Percentiles rank a stretch among this genome's conserved stretches.
phyloP scores from a whole-genome alignment of 2,797 vertebrate species.

The Anolis apletophallus region DNA sequence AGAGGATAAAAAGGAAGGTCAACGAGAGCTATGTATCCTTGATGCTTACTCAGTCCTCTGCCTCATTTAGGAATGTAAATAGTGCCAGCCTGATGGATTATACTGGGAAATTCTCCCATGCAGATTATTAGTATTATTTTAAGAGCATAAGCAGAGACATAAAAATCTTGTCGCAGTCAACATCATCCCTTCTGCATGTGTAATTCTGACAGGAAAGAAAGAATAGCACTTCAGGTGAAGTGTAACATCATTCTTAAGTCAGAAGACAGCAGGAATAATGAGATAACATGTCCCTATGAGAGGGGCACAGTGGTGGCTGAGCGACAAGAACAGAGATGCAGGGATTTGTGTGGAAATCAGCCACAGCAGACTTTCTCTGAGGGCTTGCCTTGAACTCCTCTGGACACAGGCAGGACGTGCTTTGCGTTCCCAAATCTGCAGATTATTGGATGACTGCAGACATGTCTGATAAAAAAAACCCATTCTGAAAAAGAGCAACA shows the following conservation, averaged over 20 bases:
- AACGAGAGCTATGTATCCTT: neutral
- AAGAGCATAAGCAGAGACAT: neutral
- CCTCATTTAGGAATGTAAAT: conserved; percentile 33
- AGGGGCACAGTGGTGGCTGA: neutral
- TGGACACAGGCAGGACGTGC: neutral
- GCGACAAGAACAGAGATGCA: neutral
- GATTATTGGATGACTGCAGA: neutral
- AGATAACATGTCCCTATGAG: neutral
- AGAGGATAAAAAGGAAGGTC: conserved; percentile 25
- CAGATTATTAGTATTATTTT: neutral
- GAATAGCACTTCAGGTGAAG: neutral
- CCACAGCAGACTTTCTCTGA: neutral
- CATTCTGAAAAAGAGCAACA: neutral
- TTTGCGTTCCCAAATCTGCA: neutral
- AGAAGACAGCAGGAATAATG: neutral
- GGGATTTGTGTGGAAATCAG: neutral
- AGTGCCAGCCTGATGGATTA: conserved; percentile 20
- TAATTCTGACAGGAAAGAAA: neutral
- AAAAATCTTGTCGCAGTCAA: neutral
- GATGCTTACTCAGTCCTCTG: conserved; percentile 9
- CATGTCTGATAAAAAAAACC: neutral
- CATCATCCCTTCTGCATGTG: neutral
- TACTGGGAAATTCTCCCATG: neutral
- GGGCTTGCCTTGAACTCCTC: too few species aligned
- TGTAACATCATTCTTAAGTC: neutral